phyloP scores from a whole-genome alignment of 2,797 vertebrate species.

The Peromyscus aztecus region DNA sequence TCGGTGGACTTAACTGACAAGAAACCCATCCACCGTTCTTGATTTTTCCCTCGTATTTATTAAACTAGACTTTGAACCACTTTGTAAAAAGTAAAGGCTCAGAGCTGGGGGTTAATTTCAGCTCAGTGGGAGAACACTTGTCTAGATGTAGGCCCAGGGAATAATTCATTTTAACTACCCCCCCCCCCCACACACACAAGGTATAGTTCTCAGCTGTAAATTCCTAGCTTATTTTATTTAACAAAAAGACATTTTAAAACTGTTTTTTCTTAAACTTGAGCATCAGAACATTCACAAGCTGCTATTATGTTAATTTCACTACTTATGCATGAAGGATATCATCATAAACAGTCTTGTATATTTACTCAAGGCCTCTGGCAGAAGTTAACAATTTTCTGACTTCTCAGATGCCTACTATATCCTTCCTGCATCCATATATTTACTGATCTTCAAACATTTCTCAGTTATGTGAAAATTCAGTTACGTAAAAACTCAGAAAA shows the following conservation, averaged over 20 bases:
- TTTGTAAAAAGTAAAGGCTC: not conserved
- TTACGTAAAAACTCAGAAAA: not conserved
- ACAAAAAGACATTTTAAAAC: not conserved
- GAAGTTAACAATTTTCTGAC: not conserved
- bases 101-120: not conserved
- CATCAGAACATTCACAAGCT: constrained; percentile 4
- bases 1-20: not conserved
- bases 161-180: not conserved
- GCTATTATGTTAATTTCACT: not conserved
- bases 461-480: not conserved
- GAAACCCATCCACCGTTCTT: not conserved
- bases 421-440: not conserved
- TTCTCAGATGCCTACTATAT: not conserved
- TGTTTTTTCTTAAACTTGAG: not conserved
- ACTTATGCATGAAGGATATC: not conserved
- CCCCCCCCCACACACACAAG: not conserved
- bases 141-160: not conserved
- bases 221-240: not conserved
- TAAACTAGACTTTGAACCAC: constrained; percentile 5
- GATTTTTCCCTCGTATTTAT: not conserved
- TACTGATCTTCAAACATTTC: not conserved
- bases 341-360: not conserved
- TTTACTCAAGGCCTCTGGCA: not conserved
- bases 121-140: not conserved
- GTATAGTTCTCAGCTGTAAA: not conserved